Evolutionary conservation across 2,888 invertebrate genomes (phyloP).

Genomic region (Notodonta ziczac): DNA sequence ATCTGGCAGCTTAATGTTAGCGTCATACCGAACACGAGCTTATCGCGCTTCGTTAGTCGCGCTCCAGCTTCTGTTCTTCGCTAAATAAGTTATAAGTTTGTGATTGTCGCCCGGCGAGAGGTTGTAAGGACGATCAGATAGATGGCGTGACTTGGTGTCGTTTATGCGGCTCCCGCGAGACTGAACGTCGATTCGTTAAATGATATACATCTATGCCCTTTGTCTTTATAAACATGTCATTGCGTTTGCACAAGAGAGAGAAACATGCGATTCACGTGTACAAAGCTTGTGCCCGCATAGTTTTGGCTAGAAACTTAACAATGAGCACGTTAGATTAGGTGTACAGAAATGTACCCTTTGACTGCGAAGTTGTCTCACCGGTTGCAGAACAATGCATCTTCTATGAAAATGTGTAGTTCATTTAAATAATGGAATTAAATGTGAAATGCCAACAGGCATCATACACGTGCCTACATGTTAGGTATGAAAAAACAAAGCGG

Average conservation of each 20-base stretch:
- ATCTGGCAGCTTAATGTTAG: slow-evolving; percentile 71
- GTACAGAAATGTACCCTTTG: slow-evolving; percentile 50
- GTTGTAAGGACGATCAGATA: slow-evolving; percentile 78
- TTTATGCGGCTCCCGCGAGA: slow-evolving; percentile 74
- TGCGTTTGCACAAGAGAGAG: slow-evolving; percentile 63
- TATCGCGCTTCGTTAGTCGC: slow-evolving; percentile 78
- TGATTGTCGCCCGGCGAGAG: slow-evolving; percentile 69
- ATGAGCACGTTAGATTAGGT: slow-evolving; percentile 48
- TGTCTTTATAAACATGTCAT: slow-evolving; percentile 83
- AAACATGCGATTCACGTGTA: slow-evolving; percentile 65
- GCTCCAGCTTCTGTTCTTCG: slow-evolving; percentile 75
- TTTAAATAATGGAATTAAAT: slow-evolving; percentile 30
- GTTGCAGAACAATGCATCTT: slow-evolving; percentile 40
- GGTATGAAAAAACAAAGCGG: slow-evolving; percentile 62
- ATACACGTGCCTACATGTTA: slow-evolving; percentile 71
- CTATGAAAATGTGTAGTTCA: slow-evolving; percentile 27
- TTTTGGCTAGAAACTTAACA: slow-evolving; percentile 54
- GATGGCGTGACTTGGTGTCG: slow-evolving; percentile 83
- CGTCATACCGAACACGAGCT: slow-evolving; percentile 75
- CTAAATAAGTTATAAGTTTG: slow-evolving; percentile 82
- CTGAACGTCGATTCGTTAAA: slow-evolving; percentile 81
- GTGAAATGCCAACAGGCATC: slow-evolving; percentile 53
- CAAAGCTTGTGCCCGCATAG: slow-evolving; percentile 69
- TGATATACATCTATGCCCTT: slow-evolving; percentile 80
- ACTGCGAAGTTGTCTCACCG: slow-evolving; percentile 43